Conservation (phyloP, 2,113 vertebrate genomes). For the Crotalus horridus region DNA sequence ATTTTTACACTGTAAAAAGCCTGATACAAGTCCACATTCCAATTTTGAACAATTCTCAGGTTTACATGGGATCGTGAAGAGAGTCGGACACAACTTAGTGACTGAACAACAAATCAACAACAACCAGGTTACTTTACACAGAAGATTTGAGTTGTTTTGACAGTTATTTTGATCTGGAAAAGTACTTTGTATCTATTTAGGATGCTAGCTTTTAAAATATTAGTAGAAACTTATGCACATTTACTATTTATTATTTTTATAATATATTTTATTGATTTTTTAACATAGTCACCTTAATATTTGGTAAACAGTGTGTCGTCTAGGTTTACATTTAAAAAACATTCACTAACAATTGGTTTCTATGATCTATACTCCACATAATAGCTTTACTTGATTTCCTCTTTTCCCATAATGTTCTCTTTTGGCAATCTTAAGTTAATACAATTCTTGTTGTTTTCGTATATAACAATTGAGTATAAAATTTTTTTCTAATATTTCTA, state of each 20-base stretch:
- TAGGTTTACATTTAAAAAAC: no score
- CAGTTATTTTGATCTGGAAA: constrained; percentile 9
- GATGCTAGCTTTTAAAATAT: constrained; percentile 13
- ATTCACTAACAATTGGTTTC: no score
- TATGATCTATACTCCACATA: no score
- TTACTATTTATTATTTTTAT: constrained; percentile 5
- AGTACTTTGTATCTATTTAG: constrained; percentile 35
- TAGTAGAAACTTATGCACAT: constrained; percentile 18
- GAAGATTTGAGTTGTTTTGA: constrained; percentile 26
- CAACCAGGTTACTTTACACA: constrained; percentile 25
- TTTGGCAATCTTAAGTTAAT: no score
- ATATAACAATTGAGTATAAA: no score
- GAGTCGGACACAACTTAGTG: neutral
- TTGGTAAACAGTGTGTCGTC: no score
- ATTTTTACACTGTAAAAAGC: neutral
- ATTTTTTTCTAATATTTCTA: no score
- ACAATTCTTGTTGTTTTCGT: no score
- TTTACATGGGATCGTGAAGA: neutral
- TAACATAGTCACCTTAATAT: no score
- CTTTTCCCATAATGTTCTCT: no score
- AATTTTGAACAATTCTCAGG: constrained; percentile 20
- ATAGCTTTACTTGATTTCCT: no score
- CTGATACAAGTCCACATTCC: neutral
- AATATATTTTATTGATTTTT: no score
- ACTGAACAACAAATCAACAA: neutral